These are phyloP conservation scores for Chauna torquata DNA, from an alignment of 2,113 vertebrate species.

Conservation along the genomic window DNA sequence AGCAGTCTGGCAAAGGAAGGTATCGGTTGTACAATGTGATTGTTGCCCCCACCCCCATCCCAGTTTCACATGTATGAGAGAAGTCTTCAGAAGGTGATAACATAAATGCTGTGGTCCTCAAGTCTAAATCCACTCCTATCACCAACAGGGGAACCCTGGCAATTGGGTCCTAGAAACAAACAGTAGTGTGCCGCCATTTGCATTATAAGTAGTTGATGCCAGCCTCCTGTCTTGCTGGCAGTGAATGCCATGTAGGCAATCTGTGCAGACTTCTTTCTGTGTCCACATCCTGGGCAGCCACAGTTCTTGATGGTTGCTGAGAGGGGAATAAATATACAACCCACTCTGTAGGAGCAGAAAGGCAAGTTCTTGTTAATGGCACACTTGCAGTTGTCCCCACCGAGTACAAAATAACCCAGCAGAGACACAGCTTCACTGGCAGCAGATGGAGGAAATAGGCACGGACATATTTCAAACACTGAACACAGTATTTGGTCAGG, in stretches of 20 bases:
- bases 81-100: background rate
- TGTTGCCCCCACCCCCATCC: background rate
- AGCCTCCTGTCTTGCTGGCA: background rate
- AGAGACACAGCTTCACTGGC: background rate
- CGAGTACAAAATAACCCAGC: background rate
- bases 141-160: background rate
- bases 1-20: background rate
- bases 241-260: background rate
- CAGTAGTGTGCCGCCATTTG: background rate
- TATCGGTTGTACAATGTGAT: background rate
- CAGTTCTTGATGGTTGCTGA: background rate
- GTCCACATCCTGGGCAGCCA: background rate
- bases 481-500: background rate
- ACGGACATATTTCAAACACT: background rate
- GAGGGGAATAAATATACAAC: background rate
- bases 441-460: background rate
- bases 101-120: background rate
- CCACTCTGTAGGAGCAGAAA: background rate
- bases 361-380: background rate
- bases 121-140: background rate
- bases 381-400: background rate
- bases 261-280: background rate
- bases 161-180: background rate
- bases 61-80: background rate
- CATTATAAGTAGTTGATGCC: background rate